Base-by-base conservation (phyloP, 1,140 invertebrate species). In the Orchestia grillus region DNA sequence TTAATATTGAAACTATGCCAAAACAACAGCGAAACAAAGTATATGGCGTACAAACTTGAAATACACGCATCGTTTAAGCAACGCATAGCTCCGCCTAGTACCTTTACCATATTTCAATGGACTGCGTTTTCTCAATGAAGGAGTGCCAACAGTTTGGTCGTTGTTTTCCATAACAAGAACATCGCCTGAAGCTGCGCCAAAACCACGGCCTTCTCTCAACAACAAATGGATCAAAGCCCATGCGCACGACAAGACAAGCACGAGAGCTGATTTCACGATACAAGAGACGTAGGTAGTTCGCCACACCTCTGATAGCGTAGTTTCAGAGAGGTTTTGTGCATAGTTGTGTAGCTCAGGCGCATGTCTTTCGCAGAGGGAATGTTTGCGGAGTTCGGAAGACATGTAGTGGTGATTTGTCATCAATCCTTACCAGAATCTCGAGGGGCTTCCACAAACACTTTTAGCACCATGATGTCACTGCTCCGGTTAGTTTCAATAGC, bases 151-250 rank as follows among this genome's bases (percentile, higher is more conserved):
- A 8, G 92, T 47, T 47, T 44, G 92, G 92, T 94, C 92, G 92
- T 94, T 94, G 92, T 45, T n/a, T 94, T 45, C 92, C 92, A 94
- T 94, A 94, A 94, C 43, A 44, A 94, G 92, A 94, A 94, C 92
- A 45, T 94, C 44, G 88, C 88, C 41, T 41, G 41, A 44, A 90
- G 43, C 41, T 41, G 88, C 88, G n/a, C 88, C 88, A 90, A 90
- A 90, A 90, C 41, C 43, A 19, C 92, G 11, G 43, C 92, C 92
- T n/a, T 47, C 44, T 3, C 36, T 44, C 44, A 47, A 47, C 92
- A 47, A 47, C 92, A 94, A 94, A 45, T 45, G 92, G 92, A 94
- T 94, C 92, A 94, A 47, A 94, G 92, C 44, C 19, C 44, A 94
- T 94, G 92, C 44, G 23, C 44, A 42, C 8, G 44, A 8, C 43